These are phyloP conservation scores for Tetrao urogallus DNA, from an alignment of 2,113 vertebrate genomes.

Conservation along the genomic window DNA sequence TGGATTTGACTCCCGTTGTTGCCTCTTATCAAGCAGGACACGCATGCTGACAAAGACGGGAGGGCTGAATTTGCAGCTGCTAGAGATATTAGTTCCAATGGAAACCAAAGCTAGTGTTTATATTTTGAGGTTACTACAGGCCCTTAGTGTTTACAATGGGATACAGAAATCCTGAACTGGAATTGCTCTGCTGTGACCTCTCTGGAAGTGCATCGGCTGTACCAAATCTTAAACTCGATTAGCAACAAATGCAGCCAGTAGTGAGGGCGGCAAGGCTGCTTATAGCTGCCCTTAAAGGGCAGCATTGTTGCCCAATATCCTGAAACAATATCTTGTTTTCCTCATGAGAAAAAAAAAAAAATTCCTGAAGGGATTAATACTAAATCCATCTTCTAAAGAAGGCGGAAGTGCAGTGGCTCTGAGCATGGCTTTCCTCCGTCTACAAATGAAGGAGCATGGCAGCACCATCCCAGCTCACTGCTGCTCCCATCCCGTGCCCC, in stretches of 20 bases:
- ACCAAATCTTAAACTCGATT: neutral
- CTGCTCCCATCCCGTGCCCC: neutral
- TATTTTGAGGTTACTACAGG: neutral
- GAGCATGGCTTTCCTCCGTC: neutral
- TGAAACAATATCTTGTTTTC: slow-evolving; percentile 70
- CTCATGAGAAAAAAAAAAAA: slow-evolving; percentile 42
- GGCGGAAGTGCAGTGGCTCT: neutral
- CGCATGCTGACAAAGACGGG: neutral
- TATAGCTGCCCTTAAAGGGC: slow-evolving; percentile 40
- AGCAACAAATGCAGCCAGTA: neutral
- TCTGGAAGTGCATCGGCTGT: neutral
- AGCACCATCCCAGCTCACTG: neutral
- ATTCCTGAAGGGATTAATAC: slow-evolving; percentile 56
- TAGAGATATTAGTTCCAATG: slow-evolving; percentile 10
- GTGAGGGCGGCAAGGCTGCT: slow-evolving; percentile 8
- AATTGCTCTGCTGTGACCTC: neutral
- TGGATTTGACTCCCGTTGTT: slow-evolving; percentile 14
- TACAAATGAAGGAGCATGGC: neutral
- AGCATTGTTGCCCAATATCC: slow-evolving; percentile 66
- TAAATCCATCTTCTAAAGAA: slow-evolving; percentile 53
- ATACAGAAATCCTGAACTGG: neutral
- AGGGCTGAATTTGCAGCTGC: neutral
- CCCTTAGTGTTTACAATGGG: neutral
- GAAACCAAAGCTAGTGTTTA: neutral
- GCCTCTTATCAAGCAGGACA: slow-evolving; percentile 51